Evolutionary conservation across 2,797 vertebrate genomes (phyloP).

Genomic region (Hippoglossus hippoglossus): DNA sequence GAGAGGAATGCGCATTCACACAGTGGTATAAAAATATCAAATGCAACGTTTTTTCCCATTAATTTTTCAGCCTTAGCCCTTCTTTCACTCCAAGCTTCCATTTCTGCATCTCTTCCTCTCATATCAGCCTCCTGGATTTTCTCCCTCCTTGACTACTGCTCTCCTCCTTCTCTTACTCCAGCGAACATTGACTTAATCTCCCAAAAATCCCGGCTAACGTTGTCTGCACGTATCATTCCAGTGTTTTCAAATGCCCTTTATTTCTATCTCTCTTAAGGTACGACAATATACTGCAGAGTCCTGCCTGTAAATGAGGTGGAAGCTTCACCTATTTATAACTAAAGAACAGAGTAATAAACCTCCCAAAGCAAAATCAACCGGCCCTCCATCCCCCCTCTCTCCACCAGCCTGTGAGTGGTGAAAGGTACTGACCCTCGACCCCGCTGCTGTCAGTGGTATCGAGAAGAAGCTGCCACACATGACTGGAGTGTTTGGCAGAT

Average conservation of each 20-base stretch:
- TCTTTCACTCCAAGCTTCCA: neutral
- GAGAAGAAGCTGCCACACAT: slow-evolving; percentile 34
- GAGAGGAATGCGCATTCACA: neutral
- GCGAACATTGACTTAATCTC: neutral
- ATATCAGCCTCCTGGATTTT: slow-evolving; percentile 12
- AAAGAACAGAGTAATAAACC: slow-evolving; percentile 59
- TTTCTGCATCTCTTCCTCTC: slow-evolving; percentile 23
- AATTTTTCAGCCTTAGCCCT: neutral
- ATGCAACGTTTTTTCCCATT: neutral
- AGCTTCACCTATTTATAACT: slow-evolving; percentile 37
- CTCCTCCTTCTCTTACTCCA: slow-evolving; percentile 1
- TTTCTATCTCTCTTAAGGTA: slow-evolving; percentile 29
- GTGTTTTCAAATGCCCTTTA: slow-evolving; percentile 14
- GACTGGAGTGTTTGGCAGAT: slow-evolving; percentile 38
- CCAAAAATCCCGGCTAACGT: slow-evolving; percentile 13
- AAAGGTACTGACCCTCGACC: slow-evolving; percentile 63
- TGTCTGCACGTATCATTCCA: neutral
- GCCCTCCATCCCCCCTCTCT: slow-evolving; percentile 41
- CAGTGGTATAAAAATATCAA: neutral
- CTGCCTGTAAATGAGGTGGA: slow-evolving; percentile 51
- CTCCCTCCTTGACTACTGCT: neutral
- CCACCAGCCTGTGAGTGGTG: slow-evolving; percentile 52
- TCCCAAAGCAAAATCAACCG: slow-evolving; percentile 59
- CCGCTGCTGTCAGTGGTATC: slow-evolving; percentile 38
- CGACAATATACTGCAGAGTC: slow-evolving; percentile 14